Base-by-base conservation (phyloP, 2,797 vertebrate species). In the Sebastiscus albofasciatus region DNA sequence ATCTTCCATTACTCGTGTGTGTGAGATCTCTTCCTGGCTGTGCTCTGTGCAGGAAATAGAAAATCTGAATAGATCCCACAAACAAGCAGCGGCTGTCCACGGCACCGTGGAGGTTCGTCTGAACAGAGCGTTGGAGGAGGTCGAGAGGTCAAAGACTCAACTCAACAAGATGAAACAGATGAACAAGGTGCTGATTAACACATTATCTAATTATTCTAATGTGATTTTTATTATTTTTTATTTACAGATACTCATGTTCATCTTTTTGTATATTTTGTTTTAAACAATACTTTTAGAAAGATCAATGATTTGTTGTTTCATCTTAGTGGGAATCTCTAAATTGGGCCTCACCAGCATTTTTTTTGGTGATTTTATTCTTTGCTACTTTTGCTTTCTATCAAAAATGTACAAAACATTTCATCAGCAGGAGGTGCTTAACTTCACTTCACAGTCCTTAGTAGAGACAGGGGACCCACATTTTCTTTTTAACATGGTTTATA, bases 91-190 rank as follows among this genome's bases (percentile, higher is more conserved):
- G 26, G 89, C 90, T 26, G 89, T 79, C 72, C 97, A 97, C 73
- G 94, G 92, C 70, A 94, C 96, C 0, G 95, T 88, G 4, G 97
- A 99, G 81, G 96, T 99, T 36, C 97, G 97, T 60, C 92, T 99
- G 87, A 98, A 98, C 90, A 96, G 97, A 94, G 97, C 98, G 20
- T 88, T 97, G 73, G 98, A 99, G 89, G 98, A 99, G 86, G 95
- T 93, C 39, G 97, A 98, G 77, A 96, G 79, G 83, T 92, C 95
- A 39, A 99, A 97, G 93, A 81, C 81, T 54, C 97, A 99, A 77
- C 93, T 99, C 67, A 96, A 85, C 85, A 97, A 97, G 92, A 87
- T 96, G 73, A 97, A 95, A 86, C 97, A 98, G 86, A 96, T 71
- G 67, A 97, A 93, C 87, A 98, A 97, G 96, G 98, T 99, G 34